A percentile compares a stretch with the other conserved stretches of the same genome.
Evolutionary conservation across 2,797 vertebrate genomes (phyloP).

Genomic region (Caiman crocodilus): DNA sequence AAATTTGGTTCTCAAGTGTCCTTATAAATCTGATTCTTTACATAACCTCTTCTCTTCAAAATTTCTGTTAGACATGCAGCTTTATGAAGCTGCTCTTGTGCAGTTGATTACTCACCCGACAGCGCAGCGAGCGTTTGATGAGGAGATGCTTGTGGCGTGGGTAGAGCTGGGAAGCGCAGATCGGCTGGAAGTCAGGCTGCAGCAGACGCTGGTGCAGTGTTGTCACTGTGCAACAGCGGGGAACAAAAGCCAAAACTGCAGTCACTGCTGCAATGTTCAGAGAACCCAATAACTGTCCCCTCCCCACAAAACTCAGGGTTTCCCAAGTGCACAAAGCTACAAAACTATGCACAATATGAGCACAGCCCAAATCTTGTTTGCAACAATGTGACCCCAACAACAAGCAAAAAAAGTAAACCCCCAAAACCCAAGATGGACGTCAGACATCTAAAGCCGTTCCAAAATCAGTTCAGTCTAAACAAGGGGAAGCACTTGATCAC

Average conservation of each 20-base stretch:
- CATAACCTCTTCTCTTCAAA: neutral
- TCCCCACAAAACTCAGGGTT: neutral
- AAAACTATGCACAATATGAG: neutral
- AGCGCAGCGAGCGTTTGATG: constrained; percentile 97
- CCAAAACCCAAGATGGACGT: neutral
- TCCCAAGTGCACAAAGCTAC: neutral
- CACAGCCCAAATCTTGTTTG: neutral
- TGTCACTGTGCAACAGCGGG: constrained; percentile 85
- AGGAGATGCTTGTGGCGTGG: constrained; percentile 98
- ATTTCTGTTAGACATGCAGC: neutral
- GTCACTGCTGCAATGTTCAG: neutral
- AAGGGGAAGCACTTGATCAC: neutral
- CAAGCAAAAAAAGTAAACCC: neutral
- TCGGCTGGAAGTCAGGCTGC: constrained; percentile 96
- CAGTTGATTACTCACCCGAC: constrained; percentile 84
- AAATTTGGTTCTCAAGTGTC: too few species aligned
- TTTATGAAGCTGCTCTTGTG: neutral
- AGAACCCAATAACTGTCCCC: neutral
- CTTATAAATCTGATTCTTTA: too few species aligned
- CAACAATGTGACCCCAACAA: neutral
- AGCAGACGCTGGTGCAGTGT: constrained; percentile 95
- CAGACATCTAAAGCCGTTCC: neutral
- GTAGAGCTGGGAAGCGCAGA: constrained; percentile 95
- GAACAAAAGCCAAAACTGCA: constrained; percentile 14
- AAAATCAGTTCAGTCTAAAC: neutral